Conservation (phyloP, 2,888 invertebrate species). For the Phlogophora meticulosa region DNA sequence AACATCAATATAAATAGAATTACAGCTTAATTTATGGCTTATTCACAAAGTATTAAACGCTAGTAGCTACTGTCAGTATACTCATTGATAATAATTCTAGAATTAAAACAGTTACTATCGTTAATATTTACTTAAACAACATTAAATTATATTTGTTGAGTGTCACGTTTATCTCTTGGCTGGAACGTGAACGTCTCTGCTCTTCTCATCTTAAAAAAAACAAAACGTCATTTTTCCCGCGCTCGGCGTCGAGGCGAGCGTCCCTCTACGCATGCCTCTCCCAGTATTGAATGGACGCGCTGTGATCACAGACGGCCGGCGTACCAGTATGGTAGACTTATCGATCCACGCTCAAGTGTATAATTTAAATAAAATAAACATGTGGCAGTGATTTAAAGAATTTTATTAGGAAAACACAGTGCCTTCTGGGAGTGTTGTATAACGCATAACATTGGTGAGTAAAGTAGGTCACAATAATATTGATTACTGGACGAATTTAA, state of each 20-base stretch:
- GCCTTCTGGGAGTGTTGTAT: slow-evolving; percentile 78
- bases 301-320: slow-evolving; percentile 74
- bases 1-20: slow-evolving; percentile 23
- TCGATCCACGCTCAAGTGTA: slow-evolving; percentile 85
- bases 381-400: slow-evolving; percentile 76
- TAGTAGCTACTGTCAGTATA: slow-evolving; percentile 33
- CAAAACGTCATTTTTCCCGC: slow-evolving; percentile 87
- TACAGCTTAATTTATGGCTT: slow-evolving; percentile 35
- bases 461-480: slow-evolving; percentile 73
- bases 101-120: slow-evolving; percentile 25
- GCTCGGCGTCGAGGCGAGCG: slow-evolving; percentile 71
- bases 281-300: slow-evolving; percentile 86
- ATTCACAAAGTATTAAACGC: slow-evolving; percentile 10
- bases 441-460: slow-evolving; percentile 77
- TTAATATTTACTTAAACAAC: slow-evolving; percentile 36
- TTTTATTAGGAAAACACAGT: slow-evolving; percentile 74
- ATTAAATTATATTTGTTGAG: slow-evolving; percentile 37
- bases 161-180: slow-evolving; percentile 54
- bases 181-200: slow-evolving; percentile 55
- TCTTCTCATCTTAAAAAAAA: slow-evolving; percentile 69
- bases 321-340: slow-evolving; percentile 78
- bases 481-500: slow-evolving; percentile 63
- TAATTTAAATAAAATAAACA: slow-evolving; percentile 78
- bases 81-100: slow-evolving; percentile 44
- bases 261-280: slow-evolving; percentile 85